phyloP scores from a whole-genome alignment of 92 coral and sea anemone genomes.

The Epizoanthus illoricatus region DNA sequence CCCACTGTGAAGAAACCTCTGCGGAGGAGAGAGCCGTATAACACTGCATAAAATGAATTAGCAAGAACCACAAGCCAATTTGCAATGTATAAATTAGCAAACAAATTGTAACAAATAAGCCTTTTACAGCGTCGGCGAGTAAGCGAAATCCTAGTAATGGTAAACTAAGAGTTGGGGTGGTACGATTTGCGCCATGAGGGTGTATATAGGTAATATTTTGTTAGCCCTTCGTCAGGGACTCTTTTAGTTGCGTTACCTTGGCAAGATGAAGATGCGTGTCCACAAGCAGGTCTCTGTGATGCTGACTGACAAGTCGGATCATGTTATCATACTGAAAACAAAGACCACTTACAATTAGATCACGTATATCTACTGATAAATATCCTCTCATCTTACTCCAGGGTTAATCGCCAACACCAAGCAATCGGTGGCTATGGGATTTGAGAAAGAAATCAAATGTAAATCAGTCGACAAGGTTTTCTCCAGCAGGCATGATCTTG shows the following conservation, averaged over 20 bases:
- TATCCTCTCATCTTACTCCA: no score
- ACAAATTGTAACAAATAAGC: no score
- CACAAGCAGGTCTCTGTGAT: conserved; percentile 83
- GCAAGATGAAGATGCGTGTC: conserved; percentile 97
- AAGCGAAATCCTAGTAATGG: background rate
- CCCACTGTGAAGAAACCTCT: no score
- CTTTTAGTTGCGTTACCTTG: conserved; percentile 55
- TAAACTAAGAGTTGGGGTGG: background rate
- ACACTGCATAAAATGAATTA: background rate
- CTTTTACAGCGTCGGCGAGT: background rate
- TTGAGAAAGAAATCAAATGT: no score
- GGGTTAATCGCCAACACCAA: no score
- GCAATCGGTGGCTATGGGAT: no score
- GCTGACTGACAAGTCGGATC: conserved; percentile 86
- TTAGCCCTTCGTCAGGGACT: no score
- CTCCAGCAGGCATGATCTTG: no score
- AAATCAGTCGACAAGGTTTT: no score
- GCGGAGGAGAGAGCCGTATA: no score
- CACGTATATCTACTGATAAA: no score
- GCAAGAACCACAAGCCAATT: background rate
- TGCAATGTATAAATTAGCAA: no score
- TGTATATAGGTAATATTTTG: background rate
- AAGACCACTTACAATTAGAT: conserved; percentile 10
- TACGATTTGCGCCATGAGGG: background rate
- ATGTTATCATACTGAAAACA: conserved; percentile 81